phyloP scores from a whole-genome alignment of 2,113 vertebrate species.

The Oreotragus oreotragus region DNA sequence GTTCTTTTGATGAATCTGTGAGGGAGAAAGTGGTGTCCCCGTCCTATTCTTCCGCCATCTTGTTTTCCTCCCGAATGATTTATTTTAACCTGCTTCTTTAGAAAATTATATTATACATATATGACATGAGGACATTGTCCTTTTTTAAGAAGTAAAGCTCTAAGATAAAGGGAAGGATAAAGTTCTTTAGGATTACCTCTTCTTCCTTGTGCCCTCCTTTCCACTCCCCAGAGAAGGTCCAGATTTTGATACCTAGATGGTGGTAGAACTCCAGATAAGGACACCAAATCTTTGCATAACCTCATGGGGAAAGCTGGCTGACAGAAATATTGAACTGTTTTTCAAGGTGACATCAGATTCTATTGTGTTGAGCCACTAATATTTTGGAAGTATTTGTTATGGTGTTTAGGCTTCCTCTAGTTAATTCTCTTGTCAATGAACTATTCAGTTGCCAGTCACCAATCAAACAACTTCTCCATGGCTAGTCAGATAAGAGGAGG shows the following conservation, averaged over 20 bases:
- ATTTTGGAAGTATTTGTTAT: neutral
- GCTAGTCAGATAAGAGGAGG: neutral
- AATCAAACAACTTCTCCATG: neutral
- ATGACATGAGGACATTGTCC: neutral
- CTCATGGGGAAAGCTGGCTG: neutral
- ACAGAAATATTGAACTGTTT: neutral
- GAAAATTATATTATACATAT: neutral
- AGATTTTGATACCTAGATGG: neutral
- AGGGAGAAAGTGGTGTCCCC: too few species aligned
- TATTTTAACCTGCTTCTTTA: neutral
- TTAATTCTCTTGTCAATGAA: neutral
- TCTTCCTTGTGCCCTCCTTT: neutral
- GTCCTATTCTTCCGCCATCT: too few species aligned
- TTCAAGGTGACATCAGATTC: neutral
- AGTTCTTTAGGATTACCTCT: neutral
- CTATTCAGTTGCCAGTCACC: neutral
- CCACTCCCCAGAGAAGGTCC: neutral
- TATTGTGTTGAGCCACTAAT: neutral
- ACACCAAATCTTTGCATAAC: neutral
- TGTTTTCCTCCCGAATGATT: neutral
- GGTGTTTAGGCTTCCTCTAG: neutral
- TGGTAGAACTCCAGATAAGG: neutral
- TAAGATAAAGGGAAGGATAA: neutral
- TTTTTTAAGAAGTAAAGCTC: neutral
- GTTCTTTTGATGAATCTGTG: too few species aligned